These are phyloP conservation scores for Elmis aenea DNA, from an alignment of 2,888 invertebrate genomes.

Conservation along the genomic window DNA sequence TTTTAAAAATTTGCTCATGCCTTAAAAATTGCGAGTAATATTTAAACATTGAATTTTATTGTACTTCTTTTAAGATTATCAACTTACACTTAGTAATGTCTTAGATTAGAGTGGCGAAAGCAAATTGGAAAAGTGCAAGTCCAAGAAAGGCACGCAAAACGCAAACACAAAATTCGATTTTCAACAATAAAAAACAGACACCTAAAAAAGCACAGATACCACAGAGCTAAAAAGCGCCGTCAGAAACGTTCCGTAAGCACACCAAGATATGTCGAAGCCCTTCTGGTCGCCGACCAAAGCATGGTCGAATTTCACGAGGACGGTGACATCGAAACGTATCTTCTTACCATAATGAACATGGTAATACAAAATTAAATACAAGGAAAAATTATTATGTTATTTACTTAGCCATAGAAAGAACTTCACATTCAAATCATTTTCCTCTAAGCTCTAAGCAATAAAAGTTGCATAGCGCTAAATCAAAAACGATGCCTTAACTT, in stretches of 20 bases:
- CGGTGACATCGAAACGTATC: conserved; percentile 77
- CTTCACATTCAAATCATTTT: too few species aligned
- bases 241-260: conserved; percentile 64
- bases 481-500: too few species aligned
- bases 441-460: too few species aligned
- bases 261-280: conserved; percentile 75
- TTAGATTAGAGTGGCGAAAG: conserved; percentile 57
- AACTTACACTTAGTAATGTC: too few species aligned
- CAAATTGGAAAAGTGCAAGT: conserved; percentile 49
- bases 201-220: conserved; percentile 42
- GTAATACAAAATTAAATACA: too few species aligned
- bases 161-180: conserved; percentile 32
- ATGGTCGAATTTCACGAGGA: conserved; percentile 83
- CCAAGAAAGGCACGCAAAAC: conserved; percentile 43
- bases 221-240: conserved; percentile 35
- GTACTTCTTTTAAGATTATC: too few species aligned
- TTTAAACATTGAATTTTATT: too few species aligned
- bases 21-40: too few species aligned
- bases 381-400: too few species aligned
- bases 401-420: too few species aligned
- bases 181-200: conserved; percentile 40
- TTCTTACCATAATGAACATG: conserved; percentile 92
- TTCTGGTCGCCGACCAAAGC: conserved; percentile 81
- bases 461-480: too few species aligned
- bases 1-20: too few species aligned